Percentiles rank a stretch among this genome's conserved stretches.
phyloP scores from a whole-genome alignment of 2,888 invertebrate species.

The Allacma fusca region DNA sequence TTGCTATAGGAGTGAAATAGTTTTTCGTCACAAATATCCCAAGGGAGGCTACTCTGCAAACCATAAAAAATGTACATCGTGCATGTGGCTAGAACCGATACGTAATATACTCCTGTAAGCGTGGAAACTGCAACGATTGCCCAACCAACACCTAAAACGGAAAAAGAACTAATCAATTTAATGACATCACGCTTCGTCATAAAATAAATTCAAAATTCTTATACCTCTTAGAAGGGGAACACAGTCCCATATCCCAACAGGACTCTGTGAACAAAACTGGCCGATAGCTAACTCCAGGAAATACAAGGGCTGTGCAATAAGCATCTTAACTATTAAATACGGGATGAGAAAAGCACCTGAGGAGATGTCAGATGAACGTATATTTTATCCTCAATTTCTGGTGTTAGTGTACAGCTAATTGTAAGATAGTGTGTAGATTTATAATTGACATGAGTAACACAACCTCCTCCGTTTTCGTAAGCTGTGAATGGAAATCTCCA shows the following conservation, averaged over 20 bases:
- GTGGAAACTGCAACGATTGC: neutral
- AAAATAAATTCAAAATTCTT: neutral
- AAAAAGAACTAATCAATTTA: neutral
- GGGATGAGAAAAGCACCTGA: neutral
- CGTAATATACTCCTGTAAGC: slow-evolving; percentile 2
- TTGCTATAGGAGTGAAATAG: neutral
- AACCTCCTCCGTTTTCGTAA: slow-evolving; percentile 27
- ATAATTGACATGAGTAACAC: too few relatives aligned
- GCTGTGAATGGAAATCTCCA: slow-evolving; percentile 28
- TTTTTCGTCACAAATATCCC: neutral
- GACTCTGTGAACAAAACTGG: slow-evolving; percentile 21
- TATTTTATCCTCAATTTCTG: neutral
- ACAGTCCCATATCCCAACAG: slow-evolving; percentile 25
- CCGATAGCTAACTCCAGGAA: slow-evolving; percentile 20
- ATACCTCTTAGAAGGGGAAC: slow-evolving; percentile 26
- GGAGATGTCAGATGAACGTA: too few relatives aligned
- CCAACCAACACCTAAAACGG: slow-evolving; percentile 17
- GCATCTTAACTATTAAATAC: neutral
- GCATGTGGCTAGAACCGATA: slow-evolving; percentile 13
- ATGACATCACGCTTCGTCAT: neutral
- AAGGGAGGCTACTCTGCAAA: neutral
- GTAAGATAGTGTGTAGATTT: too few relatives aligned
- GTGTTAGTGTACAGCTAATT: neutral
- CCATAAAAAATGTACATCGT: slow-evolving; percentile 3
- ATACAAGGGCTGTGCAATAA: slow-evolving; percentile 1